A percentile compares a stretch with the other conserved stretches of the same genome.
phyloP scores from a whole-genome alignment of 2,888 invertebrate species.

The Apamea crenata region DNA sequence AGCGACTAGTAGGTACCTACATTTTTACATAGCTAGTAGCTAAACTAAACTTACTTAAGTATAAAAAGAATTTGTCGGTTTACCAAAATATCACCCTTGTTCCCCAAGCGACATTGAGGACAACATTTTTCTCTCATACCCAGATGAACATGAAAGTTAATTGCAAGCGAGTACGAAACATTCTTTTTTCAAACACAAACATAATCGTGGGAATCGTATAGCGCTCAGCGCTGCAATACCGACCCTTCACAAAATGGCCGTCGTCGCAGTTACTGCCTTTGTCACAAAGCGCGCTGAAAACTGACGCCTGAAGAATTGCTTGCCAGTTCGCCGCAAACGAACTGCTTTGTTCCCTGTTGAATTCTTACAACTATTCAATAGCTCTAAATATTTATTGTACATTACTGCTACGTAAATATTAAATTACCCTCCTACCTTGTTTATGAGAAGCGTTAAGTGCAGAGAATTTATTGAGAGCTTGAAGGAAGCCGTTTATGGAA shows the following conservation, averaged over 20 bases:
- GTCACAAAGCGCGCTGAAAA: conserved; percentile 70
- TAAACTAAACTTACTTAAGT: not conserved
- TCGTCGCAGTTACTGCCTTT: conserved; percentile 64
- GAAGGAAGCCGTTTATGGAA: not conserved
- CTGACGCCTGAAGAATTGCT: conserved; percentile 74
- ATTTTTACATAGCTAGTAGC: not conserved
- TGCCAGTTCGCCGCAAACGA: conserved; percentile 61
- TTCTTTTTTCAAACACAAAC: conserved; percentile 55
- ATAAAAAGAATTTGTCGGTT: not conserved
- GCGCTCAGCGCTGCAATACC: conserved; percentile 45
- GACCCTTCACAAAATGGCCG: conserved; percentile 63
- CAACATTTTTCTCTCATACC: conserved; percentile 38
- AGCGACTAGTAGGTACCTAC: not conserved
- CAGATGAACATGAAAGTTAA: conserved; percentile 55
- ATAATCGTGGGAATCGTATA: conserved; percentile 49
- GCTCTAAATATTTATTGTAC: conserved; percentile 53
- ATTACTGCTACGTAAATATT: conserved; percentile 38
- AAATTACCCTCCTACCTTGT: conserved; percentile 4
- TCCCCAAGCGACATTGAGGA: conserved; percentile 10
- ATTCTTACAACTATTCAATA: conserved; percentile 57
- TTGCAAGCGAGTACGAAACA: conserved; percentile 45
- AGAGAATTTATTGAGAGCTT: conserved; percentile 10
- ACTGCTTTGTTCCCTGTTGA: conserved; percentile 63
- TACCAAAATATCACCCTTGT: conserved; percentile 18
- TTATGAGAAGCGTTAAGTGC: conserved; percentile 3